Evolutionary conservation across 1,140 invertebrate genomes (phyloP).

Genomic region (Musca domestica): DNA sequence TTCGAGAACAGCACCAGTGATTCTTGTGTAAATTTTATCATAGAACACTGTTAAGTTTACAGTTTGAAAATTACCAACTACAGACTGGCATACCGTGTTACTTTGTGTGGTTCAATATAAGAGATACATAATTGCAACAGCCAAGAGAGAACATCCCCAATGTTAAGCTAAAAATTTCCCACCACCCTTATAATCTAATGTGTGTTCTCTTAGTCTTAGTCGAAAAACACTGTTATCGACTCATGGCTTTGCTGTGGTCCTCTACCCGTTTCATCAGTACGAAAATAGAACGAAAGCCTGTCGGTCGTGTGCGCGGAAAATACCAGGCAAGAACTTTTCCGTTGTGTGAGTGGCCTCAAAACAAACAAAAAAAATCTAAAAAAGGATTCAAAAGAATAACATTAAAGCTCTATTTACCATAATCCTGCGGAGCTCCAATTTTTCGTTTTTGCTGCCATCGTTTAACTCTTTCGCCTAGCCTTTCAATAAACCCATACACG

Average conservation of each 20-base stretch:
- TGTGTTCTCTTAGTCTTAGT: background rate
- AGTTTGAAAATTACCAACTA: too few relatives aligned
- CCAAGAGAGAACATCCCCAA: constrained; percentile 5
- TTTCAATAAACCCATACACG: background rate
- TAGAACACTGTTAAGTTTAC: too few relatives aligned
- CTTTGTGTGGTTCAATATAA: too few relatives aligned
- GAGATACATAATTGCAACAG: too few relatives aligned
- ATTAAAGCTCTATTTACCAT: constrained; percentile 3
- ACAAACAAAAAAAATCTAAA: too few relatives aligned
- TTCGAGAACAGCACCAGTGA: too few relatives aligned
- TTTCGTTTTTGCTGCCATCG: background rate
- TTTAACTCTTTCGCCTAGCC: too few relatives aligned
- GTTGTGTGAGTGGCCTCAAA: too few relatives aligned
- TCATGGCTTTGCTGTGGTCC: background rate
- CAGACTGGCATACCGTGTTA: too few relatives aligned
- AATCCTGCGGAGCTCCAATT: background rate
- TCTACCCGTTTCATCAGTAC: constrained; percentile 4
- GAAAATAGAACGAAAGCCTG: constrained; percentile 12
- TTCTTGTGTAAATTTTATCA: too few relatives aligned
- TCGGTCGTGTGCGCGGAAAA: constrained; percentile 3
- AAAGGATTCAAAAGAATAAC: background rate
- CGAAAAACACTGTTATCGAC: background rate
- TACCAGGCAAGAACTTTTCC: background rate
- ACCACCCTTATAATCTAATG: background rate
- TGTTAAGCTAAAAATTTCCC: background rate